phyloP scores from a whole-genome alignment of 2,888 invertebrate species.

The Ethmia dodecea region DNA sequence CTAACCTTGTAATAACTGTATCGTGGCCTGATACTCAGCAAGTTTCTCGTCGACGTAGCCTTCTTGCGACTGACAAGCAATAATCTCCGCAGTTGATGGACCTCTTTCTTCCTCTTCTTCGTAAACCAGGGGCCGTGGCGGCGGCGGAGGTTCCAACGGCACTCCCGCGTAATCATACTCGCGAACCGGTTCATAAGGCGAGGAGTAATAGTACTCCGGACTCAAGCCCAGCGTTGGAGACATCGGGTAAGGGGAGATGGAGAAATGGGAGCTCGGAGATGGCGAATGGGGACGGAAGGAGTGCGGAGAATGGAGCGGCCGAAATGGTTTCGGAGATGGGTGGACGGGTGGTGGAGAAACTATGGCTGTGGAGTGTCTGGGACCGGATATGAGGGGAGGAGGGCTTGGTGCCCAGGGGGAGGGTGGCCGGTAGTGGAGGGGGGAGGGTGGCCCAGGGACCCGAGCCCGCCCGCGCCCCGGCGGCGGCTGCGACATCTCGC shows the following conservation, averaged over 20 bases:
- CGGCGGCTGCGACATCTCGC: slow-evolving; percentile 72
- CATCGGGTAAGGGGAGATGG: slow-evolving; percentile 69
- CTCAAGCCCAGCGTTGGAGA: slow-evolving; percentile 79
- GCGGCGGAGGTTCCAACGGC: slow-evolving; percentile 87
- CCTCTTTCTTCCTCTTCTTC: slow-evolving; percentile 86
- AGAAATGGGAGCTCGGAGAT: slow-evolving; percentile 69
- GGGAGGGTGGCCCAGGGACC: slow-evolving; percentile 63
- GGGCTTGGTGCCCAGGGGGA: slow-evolving; percentile 86
- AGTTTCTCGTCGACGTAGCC: slow-evolving; percentile 96
- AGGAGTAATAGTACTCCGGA: slow-evolving; percentile 78
- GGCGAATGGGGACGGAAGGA: slow-evolving; percentile 62
- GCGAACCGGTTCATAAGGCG: slow-evolving; percentile 75
- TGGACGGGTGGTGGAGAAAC: slow-evolving; percentile 78
- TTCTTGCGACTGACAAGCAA: slow-evolving; percentile 95
- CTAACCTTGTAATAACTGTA: slow-evolving; percentile 92
- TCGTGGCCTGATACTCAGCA: slow-evolving; percentile 95
- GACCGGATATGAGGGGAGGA: slow-evolving; percentile 83
- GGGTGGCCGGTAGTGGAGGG: slow-evolving; percentile 82
- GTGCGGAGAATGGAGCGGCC: slow-evolving; percentile 68
- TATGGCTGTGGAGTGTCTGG: slow-evolving; percentile 73
- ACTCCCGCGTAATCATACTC: slow-evolving; percentile 86
- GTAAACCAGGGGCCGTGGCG: slow-evolving; percentile 80
- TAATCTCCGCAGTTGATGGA: slow-evolving; percentile 93
- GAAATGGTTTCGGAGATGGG: slow-evolving; percentile 70
- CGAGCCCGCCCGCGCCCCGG: slow-evolving; percentile 70